Evolutionary conservation across 1,140 invertebrate species (phyloP).

Genomic region (Eciton burchellii): DNA sequence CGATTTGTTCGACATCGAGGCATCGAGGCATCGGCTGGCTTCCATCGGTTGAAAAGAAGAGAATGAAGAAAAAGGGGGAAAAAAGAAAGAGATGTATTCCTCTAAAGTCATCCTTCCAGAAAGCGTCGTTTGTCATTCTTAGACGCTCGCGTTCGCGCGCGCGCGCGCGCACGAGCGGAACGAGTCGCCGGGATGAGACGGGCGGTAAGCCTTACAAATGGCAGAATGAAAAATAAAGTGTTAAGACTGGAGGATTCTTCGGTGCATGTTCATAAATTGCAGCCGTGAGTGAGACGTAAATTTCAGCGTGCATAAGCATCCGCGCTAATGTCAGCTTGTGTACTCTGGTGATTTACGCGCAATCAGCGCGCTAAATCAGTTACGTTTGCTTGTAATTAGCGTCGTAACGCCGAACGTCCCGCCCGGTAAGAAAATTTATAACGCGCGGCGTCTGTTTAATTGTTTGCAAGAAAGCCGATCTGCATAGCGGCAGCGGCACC

Average conservation of each 20-base stretch:
- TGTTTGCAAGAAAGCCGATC: constrained; percentile 56
- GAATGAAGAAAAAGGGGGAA: background rate
- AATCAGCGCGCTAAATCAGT: constrained; percentile 55
- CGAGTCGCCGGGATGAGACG: constrained; percentile 44
- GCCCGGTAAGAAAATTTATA: constrained; percentile 51
- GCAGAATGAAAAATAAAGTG: constrained; percentile 52
- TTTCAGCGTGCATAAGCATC: constrained; percentile 52
- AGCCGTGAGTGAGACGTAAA: constrained; percentile 44
- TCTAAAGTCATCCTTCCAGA: background rate
- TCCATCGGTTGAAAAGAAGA: too few species aligned
- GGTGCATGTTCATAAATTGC: constrained; percentile 55
- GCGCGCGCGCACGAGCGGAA: constrained; percentile 18
- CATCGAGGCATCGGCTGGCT: too few species aligned
- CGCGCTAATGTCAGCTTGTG: constrained; percentile 30
- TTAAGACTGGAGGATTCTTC: constrained; percentile 43
- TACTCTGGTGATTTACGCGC: constrained; percentile 58
- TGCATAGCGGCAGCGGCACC: constrained; percentile 16
- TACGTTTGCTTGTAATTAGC: constrained; percentile 65
- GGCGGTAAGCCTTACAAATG: constrained; percentile 52
- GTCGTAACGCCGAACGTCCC: constrained; percentile 53
- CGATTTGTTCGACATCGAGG: too few species aligned
- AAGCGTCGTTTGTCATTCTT: constrained; percentile 54
- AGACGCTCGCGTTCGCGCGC: too few species aligned
- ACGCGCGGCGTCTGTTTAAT: constrained; percentile 45
- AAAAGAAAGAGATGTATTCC: constrained; percentile 1